Evolutionary conservation across 1,140 invertebrate species (phyloP).

Genomic region (Steinernema khuongi): DNA sequence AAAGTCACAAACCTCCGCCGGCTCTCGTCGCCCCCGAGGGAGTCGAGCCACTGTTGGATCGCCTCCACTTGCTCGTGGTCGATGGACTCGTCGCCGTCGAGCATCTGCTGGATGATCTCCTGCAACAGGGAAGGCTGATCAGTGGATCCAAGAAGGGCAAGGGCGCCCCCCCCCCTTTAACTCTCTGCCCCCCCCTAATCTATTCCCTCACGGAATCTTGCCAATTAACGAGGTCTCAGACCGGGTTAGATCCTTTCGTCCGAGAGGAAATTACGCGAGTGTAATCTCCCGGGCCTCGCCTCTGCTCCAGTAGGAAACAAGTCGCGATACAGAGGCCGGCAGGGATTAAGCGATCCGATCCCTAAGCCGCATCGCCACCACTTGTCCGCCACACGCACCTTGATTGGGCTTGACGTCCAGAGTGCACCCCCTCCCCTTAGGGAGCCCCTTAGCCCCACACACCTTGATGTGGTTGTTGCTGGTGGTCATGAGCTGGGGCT

Average conservation of each 20-base stretch:
- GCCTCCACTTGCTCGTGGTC: constrained; percentile 36
- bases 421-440: background rate
- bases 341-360: background rate
- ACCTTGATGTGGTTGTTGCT: constrained; percentile 40
- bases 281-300: background rate
- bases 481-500: constrained; percentile 25
- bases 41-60: constrained; percentile 39
- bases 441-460: background rate
- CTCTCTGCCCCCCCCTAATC: background rate
- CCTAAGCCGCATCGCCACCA: background rate
- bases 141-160: background rate
- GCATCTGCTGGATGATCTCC: constrained; percentile 39
- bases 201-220: constrained; percentile 2
- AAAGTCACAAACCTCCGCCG: constrained; percentile 28
- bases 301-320: background rate
- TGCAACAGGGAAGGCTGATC: constrained; percentile 17
- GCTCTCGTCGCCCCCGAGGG: constrained; percentile 27
- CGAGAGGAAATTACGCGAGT: constrained; percentile 7
- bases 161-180: background rate
- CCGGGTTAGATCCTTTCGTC: background rate
- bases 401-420: too few species aligned
- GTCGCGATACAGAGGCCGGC: background rate
- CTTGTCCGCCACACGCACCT: too few species aligned
- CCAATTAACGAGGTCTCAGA: constrained; percentile 13
- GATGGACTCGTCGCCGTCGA: constrained; percentile 34